Percentiles rank a stretch among this genome's conserved stretches.
phyloP scores from a whole-genome alignment of 1,140 invertebrate genomes.

The Solenopsis invicta region DNA sequence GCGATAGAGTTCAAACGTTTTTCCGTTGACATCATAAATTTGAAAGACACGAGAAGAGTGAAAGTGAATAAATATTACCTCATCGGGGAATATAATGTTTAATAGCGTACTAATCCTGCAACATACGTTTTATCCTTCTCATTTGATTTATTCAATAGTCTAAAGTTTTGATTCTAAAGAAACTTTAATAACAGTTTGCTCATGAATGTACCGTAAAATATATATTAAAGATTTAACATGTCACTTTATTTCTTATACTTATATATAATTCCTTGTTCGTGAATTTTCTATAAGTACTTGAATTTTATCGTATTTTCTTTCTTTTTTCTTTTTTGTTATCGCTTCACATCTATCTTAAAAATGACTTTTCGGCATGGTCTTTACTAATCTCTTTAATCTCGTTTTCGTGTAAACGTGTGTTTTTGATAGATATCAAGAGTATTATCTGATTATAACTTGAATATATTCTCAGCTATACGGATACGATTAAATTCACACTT shows the following conservation, averaged over 20 bases:
- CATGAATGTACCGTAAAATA: not conserved
- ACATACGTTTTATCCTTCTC: not conserved
- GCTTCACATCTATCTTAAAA: not conserved
- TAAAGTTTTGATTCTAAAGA: not conserved
- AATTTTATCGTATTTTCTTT: no score
- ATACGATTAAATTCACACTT: not conserved
- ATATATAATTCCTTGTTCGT: no score
- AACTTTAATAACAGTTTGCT: not conserved
- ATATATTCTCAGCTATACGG: not conserved
- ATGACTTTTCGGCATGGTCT: not conserved
- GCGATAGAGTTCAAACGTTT: not conserved
- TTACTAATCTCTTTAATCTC: not conserved
- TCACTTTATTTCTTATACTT: no score
- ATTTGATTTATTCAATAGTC: not conserved
- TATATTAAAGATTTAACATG: no score
- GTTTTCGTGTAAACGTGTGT: not conserved
- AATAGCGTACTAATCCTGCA: not conserved
- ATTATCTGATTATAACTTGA: not conserved
- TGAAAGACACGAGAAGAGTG: not conserved
- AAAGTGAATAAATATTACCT: not conserved
- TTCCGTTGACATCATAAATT: not conserved
- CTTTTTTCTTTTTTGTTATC: not conserved
- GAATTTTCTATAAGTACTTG: not conserved
- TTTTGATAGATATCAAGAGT: not conserved
- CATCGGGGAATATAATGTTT: not conserved